A percentile compares a stretch with the other conserved stretches of the same genome.
Conservation (phyloP, 2,113 vertebrate genomes). For the Platysteira castanea region DNA sequence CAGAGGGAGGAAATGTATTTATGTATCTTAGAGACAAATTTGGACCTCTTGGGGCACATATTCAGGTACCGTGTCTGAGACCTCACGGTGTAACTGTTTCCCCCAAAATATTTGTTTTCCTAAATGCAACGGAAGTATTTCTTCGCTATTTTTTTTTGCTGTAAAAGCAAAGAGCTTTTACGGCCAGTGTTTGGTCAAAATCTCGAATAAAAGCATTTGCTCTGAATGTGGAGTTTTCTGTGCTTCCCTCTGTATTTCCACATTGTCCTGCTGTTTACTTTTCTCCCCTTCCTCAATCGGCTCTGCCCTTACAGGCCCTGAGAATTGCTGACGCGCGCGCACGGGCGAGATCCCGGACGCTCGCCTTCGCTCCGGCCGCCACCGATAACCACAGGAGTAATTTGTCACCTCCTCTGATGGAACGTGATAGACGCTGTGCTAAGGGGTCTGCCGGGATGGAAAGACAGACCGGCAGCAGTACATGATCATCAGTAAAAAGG, state of each 20-base stretch:
- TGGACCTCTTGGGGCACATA: not conserved
- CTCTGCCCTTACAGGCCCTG: not conserved
- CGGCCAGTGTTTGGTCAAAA: not conserved
- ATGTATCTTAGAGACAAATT: not conserved
- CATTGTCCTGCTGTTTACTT: not conserved
- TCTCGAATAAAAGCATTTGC: not conserved
- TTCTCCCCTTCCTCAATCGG: not conserved
- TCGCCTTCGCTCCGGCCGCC: not conserved
- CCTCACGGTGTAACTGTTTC: not conserved
- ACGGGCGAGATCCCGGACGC: not conserved
- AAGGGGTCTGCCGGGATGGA: not conserved
- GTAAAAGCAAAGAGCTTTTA: not conserved
- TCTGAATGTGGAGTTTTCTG: not conserved
- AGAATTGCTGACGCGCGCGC: not conserved
- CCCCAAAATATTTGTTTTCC: not conserved
- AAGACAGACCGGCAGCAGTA: not conserved
- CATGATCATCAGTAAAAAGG: not conserved
- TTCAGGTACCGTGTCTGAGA: not conserved
- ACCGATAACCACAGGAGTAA: not conserved
- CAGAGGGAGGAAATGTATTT: not conserved
- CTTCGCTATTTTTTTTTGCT: not conserved
- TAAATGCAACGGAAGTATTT: not conserved
- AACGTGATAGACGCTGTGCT: not conserved
- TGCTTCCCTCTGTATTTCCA: not conserved
- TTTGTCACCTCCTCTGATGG: not conserved